Evolutionary conservation across 2,888 invertebrate species (phyloP), one percentile per base, ranked within the genome.

Genomic region (Thalpophila matura): DNA sequence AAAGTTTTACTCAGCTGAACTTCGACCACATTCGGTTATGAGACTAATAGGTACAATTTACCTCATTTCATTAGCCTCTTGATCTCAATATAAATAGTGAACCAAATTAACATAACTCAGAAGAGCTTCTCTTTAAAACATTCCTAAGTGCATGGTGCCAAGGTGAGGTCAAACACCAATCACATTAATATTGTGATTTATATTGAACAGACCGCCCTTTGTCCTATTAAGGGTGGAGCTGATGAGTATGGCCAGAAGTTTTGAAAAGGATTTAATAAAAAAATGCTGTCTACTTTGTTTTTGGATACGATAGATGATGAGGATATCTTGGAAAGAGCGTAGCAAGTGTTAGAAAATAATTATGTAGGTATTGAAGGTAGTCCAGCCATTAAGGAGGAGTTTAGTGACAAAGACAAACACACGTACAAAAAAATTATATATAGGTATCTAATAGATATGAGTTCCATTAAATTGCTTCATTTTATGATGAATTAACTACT

Each of bases 101-200:
- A 49, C 22, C 10, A 43, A 49, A 50, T 63, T 50, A 38, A 10
- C 46, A 54, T 54, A 75, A 46, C 35, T 58, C 26, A 22, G 16
- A 42, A 63, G 43, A 63, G 38, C 88, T 84, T 84, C 86, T 57
- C 82, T 82, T 91, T 91, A 90, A 89, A 35, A 60, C 64, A 70
- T 55, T 58, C 62, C 72, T 86, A 86, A 87, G 83, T 85, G 85
- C 79, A 62, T 81, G 78, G 82, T 85, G 84, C 73, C 72, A 85
- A 77, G 70, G 69, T 72, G 80, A 80, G 83, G 82, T 85, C 76
- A 85, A 80, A 69, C 43, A 68, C 73, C 73, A 84, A 75, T 81
- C 83, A 81, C 86, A 89, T 90, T 89, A 87, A 86, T 87, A 83
- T 81, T 79, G 79, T 91, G 87, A 91, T 91, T 91, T 89, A 91